A percentile compares a stretch with the other conserved stretches of the same genome.
phyloP scores from a whole-genome alignment of 2,797 vertebrate species.

The Notamacropus eugenii region DNA sequence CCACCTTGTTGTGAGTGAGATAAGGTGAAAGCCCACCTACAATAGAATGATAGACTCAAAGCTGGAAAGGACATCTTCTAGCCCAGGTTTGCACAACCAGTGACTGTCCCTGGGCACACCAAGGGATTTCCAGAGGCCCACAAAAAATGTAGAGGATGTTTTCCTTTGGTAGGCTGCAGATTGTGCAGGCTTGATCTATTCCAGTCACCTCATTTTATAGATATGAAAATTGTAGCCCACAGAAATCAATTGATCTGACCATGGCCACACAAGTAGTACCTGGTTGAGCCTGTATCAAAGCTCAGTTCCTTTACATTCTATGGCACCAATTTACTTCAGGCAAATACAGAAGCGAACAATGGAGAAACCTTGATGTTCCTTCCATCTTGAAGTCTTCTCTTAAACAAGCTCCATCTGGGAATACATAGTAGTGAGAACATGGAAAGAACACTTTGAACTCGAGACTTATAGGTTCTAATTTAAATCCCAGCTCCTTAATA shows the following conservation, averaged over 20 bases:
- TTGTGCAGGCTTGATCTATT: not conserved
- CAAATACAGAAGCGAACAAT: not conserved
- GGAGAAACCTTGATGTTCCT: not conserved
- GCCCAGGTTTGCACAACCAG: too few relatives aligned
- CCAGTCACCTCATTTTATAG: not conserved
- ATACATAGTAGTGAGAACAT: not conserved
- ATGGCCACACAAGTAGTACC: not conserved
- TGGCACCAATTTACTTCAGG: not conserved
- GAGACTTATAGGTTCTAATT: not conserved
- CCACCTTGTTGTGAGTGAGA: too few relatives aligned
- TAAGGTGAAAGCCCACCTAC: not conserved
- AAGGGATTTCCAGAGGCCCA: too few relatives aligned
- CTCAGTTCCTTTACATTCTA: not conserved
- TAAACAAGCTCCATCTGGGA: not conserved
- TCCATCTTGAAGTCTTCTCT: not conserved
- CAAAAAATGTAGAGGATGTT: too few relatives aligned
- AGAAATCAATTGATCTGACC: not conserved
- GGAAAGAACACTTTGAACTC: not conserved
- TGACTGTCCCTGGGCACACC: too few relatives aligned
- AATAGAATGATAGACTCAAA: too few relatives aligned
- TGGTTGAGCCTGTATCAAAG: not conserved
- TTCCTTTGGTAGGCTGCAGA: too few relatives aligned
- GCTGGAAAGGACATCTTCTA: too few relatives aligned
- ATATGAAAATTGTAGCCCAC: not conserved
- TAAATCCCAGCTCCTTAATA: not conserved